These are phyloP conservation scores for Siderastrea radians DNA, from an alignment of 92 coral and sea anemone species.

Conservation along the genomic window DNA sequence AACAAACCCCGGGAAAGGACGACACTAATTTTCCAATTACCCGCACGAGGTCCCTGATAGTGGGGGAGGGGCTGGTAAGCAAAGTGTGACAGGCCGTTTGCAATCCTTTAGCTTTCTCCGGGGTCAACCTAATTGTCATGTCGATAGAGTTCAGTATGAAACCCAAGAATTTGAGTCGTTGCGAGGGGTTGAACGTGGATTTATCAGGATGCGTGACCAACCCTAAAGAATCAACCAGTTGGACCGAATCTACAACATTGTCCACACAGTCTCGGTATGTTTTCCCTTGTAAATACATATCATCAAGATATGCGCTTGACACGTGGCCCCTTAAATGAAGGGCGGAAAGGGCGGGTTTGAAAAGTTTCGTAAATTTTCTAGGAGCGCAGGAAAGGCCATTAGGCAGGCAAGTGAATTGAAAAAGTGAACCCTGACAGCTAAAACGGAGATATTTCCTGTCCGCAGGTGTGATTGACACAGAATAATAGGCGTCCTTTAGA, in stretches of 20 bases:
- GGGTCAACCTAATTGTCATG: constrained; percentile 49
- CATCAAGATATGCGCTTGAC: constrained; percentile 30
- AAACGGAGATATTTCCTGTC: constrained; percentile 45
- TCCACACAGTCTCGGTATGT: constrained; percentile 29
- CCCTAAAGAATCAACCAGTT: constrained; percentile 45
- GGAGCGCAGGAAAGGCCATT: no score
- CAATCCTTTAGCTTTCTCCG: constrained; percentile 11
- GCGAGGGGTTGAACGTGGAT: constrained; percentile 38
- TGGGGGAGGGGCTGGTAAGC: constrained; percentile 17
- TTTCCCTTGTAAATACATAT: constrained; percentile 60
- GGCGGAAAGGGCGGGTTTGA: constrained; percentile 44
- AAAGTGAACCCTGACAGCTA: constrained; percentile 46
- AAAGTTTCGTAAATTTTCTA: no score
- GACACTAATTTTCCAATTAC: constrained; percentile 42
- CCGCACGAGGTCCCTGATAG: constrained; percentile 54
- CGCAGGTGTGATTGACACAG: constrained; percentile 50
- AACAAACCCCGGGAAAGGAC: constrained; percentile 48
- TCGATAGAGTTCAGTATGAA: constrained; percentile 41
- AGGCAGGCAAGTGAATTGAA: constrained; percentile 17
- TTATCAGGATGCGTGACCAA: constrained; percentile 46
- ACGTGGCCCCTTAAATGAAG: constrained; percentile 5
- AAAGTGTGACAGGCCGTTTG: constrained; percentile 29
- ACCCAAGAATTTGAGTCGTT: constrained; percentile 27
- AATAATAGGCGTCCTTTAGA: background rate
- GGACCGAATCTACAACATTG: constrained; percentile 41